Conservation (phyloP, 2,797 vertebrate species). For the Gymnoscopelus braueri region DNA sequence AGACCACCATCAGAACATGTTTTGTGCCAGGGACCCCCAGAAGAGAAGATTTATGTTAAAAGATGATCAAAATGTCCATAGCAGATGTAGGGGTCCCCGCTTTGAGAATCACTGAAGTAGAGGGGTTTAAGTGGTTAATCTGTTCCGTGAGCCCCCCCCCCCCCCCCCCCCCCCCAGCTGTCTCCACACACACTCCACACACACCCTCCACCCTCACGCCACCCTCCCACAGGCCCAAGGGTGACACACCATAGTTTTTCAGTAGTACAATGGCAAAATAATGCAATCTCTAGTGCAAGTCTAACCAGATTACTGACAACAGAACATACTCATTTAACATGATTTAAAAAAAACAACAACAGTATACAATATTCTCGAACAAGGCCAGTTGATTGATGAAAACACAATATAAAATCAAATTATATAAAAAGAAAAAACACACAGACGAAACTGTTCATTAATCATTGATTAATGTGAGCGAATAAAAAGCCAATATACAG, state of each 20-base stretch:
- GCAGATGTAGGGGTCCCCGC: too few relatives aligned
- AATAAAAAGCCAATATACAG: conserved; percentile 12
- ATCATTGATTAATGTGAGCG: conserved; percentile 1
- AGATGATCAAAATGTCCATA: too few relatives aligned
- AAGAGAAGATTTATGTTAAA: too few relatives aligned
- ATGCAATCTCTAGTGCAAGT: conserved; percentile 68
- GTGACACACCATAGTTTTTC: conserved; percentile 34
- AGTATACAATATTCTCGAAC: conserved; percentile 28
- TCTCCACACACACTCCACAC: conserved; percentile 18
- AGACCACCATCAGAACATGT: too few relatives aligned
- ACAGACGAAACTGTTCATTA: not conserved
- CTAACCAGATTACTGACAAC: conserved; percentile 47
- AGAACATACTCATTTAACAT: conserved; percentile 18
- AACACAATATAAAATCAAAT: conserved; percentile 24
- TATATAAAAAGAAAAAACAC: not conserved
- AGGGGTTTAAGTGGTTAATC: not conserved
- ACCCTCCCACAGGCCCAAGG: not conserved
- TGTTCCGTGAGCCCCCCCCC: not conserved
- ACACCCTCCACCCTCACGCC: not conserved
- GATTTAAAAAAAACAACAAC: conserved; percentile 25
- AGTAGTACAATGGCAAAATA: conserved; percentile 73
- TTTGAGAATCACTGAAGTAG: too few relatives aligned
- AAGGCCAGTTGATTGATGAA: conserved; percentile 30
- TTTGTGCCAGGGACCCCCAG: too few relatives aligned
- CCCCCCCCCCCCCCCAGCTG: too few relatives aligned